phyloP scores from a whole-genome alignment of 92 coral and sea anemone genomes.

The Meandrina meandrites region DNA sequence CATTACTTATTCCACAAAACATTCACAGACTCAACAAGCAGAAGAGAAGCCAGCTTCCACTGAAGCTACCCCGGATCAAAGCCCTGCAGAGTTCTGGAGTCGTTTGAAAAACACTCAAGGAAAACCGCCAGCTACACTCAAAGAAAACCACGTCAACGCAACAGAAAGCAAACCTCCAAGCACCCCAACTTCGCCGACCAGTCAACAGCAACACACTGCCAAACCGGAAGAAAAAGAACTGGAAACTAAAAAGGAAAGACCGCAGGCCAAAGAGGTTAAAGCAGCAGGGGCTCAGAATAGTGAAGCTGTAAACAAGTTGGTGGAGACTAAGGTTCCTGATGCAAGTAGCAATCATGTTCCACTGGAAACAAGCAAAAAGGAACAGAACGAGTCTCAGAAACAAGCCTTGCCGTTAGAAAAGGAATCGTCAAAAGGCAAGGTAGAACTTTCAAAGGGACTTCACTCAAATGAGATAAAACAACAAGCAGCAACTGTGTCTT shows the following conservation, averaged over 20 bases:
- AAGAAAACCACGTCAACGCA: constrained; percentile 15
- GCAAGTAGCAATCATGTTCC: background rate
- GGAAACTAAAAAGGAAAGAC: constrained; percentile 24
- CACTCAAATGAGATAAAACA: background rate
- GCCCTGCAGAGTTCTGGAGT: constrained; percentile 75
- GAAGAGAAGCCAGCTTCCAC: constrained; percentile 42
- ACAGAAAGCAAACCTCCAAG: constrained; percentile 26
- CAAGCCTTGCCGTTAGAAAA: background rate
- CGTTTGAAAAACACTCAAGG: constrained; percentile 37
- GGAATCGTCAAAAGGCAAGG: constrained; percentile 2
- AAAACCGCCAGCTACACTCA: background rate
- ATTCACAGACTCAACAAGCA: constrained; percentile 31
- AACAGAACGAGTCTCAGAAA: constrained; percentile 4
- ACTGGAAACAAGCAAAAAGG: constrained; percentile 11
- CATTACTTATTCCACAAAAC: too few relatives aligned
- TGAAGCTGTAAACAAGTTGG: background rate
- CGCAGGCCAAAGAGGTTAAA: constrained; percentile 14
- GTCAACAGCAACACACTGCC: constrained; percentile 14
- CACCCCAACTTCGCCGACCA: background rate
- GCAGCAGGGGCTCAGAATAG: constrained; percentile 3
- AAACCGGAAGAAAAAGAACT: constrained; percentile 24
- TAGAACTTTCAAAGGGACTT: constrained; percentile 24
- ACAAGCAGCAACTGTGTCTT: background rate
- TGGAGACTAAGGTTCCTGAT: background rate
- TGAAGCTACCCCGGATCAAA: constrained; percentile 49